phyloP scores from a whole-genome alignment of 2,797 vertebrate species.

The Hafferia zeledoni region DNA sequence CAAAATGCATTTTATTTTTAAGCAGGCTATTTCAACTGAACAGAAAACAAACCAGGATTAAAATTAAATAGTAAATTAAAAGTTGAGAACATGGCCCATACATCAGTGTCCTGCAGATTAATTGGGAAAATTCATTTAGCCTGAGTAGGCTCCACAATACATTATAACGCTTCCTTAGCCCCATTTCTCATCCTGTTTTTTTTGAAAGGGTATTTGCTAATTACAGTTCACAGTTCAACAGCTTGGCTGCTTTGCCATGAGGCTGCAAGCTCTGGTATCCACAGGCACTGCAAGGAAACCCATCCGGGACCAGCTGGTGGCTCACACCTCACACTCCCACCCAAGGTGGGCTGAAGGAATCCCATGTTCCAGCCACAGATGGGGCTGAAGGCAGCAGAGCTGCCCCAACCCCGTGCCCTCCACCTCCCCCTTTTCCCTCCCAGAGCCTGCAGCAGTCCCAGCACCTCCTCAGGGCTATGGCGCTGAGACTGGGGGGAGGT shows the following conservation, averaged over 20 bases:
- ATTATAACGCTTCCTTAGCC: neutral
- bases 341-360: accelerated
- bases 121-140: neutral
- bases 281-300: neutral
- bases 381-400: neutral
- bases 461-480: accelerated
- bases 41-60: neutral
- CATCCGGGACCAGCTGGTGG: accelerated
- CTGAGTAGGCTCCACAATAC: neutral
- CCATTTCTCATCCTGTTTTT: neutral
- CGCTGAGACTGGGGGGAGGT: accelerated
- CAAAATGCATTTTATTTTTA: neutral
- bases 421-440: neutral
- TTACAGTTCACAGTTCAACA: neutral
- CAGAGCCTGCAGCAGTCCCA: neutral
- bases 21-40: neutral
- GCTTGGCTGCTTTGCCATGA: neutral
- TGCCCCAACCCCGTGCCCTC: accelerated
- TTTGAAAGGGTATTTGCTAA: neutral
- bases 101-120: neutral
- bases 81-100: neutral
- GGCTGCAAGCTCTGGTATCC: neutral
- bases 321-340: accelerated
- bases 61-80: conserved; percentile 34
- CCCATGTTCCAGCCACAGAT: accelerated